Percentiles rank a stretch among this genome's conserved stretches.
phyloP scores from a whole-genome alignment of 2,888 invertebrate genomes.

The Eulithis testata region DNA sequence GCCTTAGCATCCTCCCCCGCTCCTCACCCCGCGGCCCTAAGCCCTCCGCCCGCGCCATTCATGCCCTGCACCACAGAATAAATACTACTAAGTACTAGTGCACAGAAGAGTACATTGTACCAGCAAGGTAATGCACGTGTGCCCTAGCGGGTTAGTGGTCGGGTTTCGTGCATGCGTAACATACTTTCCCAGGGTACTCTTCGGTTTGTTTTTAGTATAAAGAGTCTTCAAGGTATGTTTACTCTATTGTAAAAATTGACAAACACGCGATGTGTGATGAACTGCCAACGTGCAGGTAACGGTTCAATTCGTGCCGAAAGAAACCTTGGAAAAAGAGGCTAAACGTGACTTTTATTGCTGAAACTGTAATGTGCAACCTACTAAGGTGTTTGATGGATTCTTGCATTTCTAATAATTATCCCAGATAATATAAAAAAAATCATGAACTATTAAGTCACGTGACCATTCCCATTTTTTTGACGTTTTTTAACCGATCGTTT shows the following conservation, averaged over 20 bases:
- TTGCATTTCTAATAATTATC: no score
- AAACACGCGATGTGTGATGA: constrained; percentile 33
- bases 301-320: constrained; percentile 5
- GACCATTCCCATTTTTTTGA: no score
- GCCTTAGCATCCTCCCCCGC: constrained; percentile 68
- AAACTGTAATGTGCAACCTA: constrained; percentile 6
- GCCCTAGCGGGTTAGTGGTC: constrained; percentile 58
- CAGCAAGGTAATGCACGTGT: constrained; percentile 67
- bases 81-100: constrained; percentile 10
- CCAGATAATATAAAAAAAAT: no score
- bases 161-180: constrained; percentile 72
- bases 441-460: no score
- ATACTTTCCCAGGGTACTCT: constrained; percentile 72
- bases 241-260: constrained; percentile 30
- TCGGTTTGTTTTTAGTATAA: constrained; percentile 35
- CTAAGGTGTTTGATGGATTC: not conserved
- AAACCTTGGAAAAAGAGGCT: constrained; percentile 15
- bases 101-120: not conserved
- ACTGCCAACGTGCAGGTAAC: constrained; percentile 13
- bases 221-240: constrained; percentile 31
- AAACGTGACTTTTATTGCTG: constrained; percentile 24
- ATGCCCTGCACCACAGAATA: constrained; percentile 46
- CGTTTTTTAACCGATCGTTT: no score
- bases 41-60: constrained; percentile 49
- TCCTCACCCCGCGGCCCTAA: constrained; percentile 49